These are phyloP conservation scores for Eupeodes latifasciatus DNA, from an alignment of 2,888 invertebrate genomes.

Conservation along the genomic window DNA sequence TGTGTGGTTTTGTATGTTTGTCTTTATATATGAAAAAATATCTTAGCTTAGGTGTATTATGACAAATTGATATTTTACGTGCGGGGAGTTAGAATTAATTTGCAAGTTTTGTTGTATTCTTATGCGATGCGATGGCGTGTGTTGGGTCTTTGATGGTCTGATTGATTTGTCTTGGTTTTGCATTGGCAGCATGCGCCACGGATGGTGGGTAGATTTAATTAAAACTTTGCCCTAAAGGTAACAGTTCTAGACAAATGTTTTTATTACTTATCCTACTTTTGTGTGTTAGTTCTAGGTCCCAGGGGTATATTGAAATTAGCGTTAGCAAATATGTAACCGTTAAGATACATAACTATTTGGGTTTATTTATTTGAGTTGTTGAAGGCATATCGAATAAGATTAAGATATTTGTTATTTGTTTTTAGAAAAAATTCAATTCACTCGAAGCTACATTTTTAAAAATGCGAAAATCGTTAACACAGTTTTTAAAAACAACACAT, in stretches of 20 bases:
- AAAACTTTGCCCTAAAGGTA: slow-evolving; percentile 11
- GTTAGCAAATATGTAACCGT: too few species aligned
- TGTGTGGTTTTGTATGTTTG: neutral
- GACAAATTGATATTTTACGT: slow-evolving; percentile 59
- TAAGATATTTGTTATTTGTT: too few species aligned
- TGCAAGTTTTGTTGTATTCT: neutral
- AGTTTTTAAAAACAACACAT: too few species aligned
- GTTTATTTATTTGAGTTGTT: too few species aligned
- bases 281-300: neutral
- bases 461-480: too few species aligned
- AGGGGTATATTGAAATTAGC: neutral
- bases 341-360: too few species aligned
- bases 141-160: slow-evolving; percentile 29
- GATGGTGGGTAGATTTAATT: slow-evolving; percentile 35
- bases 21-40: neutral
- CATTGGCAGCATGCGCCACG: slow-evolving; percentile 5
- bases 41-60: slow-evolving; percentile 37
- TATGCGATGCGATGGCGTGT: neutral
- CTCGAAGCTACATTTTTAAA: too few species aligned
- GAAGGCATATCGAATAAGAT: too few species aligned
- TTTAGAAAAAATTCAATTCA: too few species aligned
- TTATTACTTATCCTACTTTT: neutral
- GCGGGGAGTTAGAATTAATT: slow-evolving; percentile 47
- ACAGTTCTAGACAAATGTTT: neutral
- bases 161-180: slow-evolving; percentile 59